Evolutionary conservation across 2,113 vertebrate genomes (phyloP), one percentile per base, ranked within the genome.

Genomic region (Naja naja): DNA sequence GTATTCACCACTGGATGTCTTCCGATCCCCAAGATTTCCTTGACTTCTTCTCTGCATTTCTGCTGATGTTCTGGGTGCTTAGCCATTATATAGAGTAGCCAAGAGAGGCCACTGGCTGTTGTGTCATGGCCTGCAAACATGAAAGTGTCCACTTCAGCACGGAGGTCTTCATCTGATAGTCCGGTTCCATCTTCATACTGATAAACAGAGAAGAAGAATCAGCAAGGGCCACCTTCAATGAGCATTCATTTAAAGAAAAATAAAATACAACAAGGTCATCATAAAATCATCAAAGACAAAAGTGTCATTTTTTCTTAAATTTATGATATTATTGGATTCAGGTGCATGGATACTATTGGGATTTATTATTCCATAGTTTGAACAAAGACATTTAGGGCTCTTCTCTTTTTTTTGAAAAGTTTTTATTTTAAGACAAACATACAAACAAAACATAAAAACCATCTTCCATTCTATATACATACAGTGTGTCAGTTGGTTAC

Each of bases 121-220:
- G 98, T 98, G 95, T 98, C 98, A n/a, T 98, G 98, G 96, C 98
- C 98, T 93, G 97, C 98, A 74, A 98, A 98, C 98, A 98, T 98
- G 95, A 98, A 98, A 3, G 98, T 98, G 95, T 98, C 97, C 12
- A 98, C 98, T 86, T 98, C 98, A 0, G 98, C 98, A 91, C 97
- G 93, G 10, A 98, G 96, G 87, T 98, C 98, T 64, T 98, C 97
- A 18, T 98, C 96, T 1, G 98, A 96, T 3, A 98, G 94, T 4
- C 98, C 97, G 1, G 93, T 95, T 49, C 97, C 98, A 0, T 98
- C 97, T 87, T 98, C 98, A 93, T 98, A 98, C 98, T 98, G 93
- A 22, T 39, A 2, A 93, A 85, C 16, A 39, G 74, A 81, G 74
- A 81, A 81, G 18, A 43, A 43, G 18, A 43, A 81, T 43, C 34